Base-by-base conservation (phyloP, 2,888 invertebrate species). In the Euplexia lucipara region DNA sequence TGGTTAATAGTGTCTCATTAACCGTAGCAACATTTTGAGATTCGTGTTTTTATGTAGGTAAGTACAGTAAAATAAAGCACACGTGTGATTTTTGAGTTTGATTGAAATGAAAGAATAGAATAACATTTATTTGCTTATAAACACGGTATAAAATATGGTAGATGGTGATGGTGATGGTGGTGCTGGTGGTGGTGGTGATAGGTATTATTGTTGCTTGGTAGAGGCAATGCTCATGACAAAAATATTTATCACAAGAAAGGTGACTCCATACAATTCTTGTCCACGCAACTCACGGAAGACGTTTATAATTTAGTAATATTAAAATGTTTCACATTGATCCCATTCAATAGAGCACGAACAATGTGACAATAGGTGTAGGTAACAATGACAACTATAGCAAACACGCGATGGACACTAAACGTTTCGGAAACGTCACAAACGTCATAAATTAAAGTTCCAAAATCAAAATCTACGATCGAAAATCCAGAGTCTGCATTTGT, bases 281-380 rank as follows among this genome's bases (percentile, higher is more conserved):
- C 37, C 69, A 75, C 57, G 82, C 82, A 84, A 83, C 79, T 88
- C 87, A 90, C 93, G 93, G 94, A 95, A 95, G 94, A 95, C 93
- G 90, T 94, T 92, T 92, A 94, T 95, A 95, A 94, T 95, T 95
- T 93, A 91, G 92, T 91, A 93, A 94, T 95, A 95, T 95, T 95
- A 95, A 94, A 95, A 95, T 94, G 95, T 95, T 94, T 95, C 94
- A 86, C 94, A 94, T 94, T 92, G 94, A 94, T 94, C 88, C 85
- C 78, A 75, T 80, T 84, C 85, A 88, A 94, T 94, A 92, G 93
- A 87, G 82, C 75, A 81, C 84, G 90, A 93, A 95, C 94, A 95
- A 95, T 92, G 78, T 75, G 81, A 95, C 94, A 95, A 95, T 93
- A 87, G 92, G 94, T 93, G 86, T 93, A 92, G 88, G 90, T 94